Base-by-base conservation (phyloP, 2,888 invertebrate genomes). In the Polietes domitor region DNA sequence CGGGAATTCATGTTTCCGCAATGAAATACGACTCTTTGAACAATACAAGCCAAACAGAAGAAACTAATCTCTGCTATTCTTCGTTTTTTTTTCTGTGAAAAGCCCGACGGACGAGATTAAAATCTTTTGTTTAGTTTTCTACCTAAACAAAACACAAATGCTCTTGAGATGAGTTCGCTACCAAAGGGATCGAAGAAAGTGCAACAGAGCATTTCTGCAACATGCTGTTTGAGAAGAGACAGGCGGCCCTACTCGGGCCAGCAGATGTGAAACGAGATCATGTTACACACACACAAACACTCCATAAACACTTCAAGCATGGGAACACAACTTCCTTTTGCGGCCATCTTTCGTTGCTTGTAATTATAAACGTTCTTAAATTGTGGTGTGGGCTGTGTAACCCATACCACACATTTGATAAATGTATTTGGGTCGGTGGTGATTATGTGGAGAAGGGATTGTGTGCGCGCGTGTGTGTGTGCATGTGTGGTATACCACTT, bases 201-300 rank as follows among this genome's bases (percentile, higher is more conserved):
- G 53, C 53, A 53, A 53, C 21, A 53, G 3, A 9, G 24, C 21
- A 53, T 53, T 53, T 53, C 53, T 21, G 21, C 53, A 53, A 53
- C 19, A 19, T 50, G 53, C 24, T 21, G 12, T 19, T n/a, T 17
- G 50, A 5, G 19, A 2, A n/a, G 10, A 53, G 24, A 9, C 37
- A 19, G 24, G 21, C 53, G 2, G 10, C 12, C 47, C n/a, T n/a
- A n/a, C n/a, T n/a, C 47, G 3, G n/a, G 7, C 53, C 19, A 21
- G 12, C 53, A 53, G 53, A 53, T 53, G 53, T 53, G 19, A 21
- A 53, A 53, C 53, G 53, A n/a, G n/a, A 53, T 53, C 53, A 21
- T 19, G 21, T 53, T 53, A 17, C 53, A 21, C 1, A 10, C 17
- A 53, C 53, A 5, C 50, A n/a, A n/a, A n/a, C 50, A 50, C 41